These are phyloP conservation scores for Peromyscus attwateri DNA, from an alignment of 2,797 vertebrate species.

Conservation along the genomic window DNA sequence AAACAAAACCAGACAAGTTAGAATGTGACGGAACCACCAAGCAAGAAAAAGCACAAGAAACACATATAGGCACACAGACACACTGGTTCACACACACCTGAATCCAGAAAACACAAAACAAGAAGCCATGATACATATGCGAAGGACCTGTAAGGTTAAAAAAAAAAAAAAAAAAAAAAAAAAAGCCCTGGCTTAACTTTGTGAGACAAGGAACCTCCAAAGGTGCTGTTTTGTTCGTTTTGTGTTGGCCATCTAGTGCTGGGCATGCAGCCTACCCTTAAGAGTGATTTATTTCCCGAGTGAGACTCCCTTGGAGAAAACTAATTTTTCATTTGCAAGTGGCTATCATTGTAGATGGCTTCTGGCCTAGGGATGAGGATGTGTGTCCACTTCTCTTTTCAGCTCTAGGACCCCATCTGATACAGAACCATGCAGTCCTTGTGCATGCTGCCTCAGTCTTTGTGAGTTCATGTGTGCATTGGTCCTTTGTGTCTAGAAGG, in stretches of 20 bases:
- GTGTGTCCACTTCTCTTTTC: neutral
- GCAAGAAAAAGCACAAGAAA: neutral
- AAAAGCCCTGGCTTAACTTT: neutral
- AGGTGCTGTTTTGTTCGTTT: neutral
- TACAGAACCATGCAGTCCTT: neutral
- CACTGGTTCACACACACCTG: accelerated
- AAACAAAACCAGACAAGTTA: neutral
- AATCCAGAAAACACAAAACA: neutral
- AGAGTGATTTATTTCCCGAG: neutral
- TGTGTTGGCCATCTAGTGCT: neutral
- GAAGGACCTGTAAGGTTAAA: neutral
- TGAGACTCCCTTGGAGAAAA: no score
- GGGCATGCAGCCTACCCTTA: neutral
- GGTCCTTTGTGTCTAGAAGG: neutral
- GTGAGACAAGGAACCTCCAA: neutral
- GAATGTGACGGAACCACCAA: neutral
- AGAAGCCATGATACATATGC: neutral
- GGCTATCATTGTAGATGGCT: neutral
- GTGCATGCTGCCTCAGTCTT: neutral
- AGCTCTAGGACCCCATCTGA: neutral
- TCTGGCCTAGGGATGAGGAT: neutral
- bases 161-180: neutral
- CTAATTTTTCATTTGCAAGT: neutral
- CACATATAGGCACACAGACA: neutral
- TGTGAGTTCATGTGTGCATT: neutral